Evolutionary conservation across 2,113 vertebrate genomes (phyloP).

Genomic region (Phalacrocorax brasilianus): DNA sequence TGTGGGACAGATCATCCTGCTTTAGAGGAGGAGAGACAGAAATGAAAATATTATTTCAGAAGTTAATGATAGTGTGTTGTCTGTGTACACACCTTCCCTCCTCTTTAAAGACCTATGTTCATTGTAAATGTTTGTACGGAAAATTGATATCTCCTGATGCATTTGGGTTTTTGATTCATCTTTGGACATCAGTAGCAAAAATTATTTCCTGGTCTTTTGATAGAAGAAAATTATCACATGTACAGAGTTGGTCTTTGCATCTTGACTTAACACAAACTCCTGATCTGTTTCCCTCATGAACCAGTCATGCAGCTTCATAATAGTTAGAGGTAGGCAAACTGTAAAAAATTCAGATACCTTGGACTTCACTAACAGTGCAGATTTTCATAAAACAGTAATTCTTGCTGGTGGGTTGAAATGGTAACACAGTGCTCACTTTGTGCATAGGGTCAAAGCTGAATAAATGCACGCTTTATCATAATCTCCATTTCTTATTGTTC

Average conservation of each 20-base stretch:
- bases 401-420: not conserved
- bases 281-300: not conserved
- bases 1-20: not conserved
- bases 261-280: not conserved
- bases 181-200: not conserved
- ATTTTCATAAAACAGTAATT: constrained; percentile 24
- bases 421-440: not conserved
- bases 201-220: not conserved
- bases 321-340: not conserved
- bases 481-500: not conserved
- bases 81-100: not conserved
- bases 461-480: not conserved
- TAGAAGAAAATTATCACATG: not conserved
- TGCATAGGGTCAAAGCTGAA: not conserved
- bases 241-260: not conserved
- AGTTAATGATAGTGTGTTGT: not conserved
- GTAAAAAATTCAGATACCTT: not conserved
- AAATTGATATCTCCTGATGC: not conserved
- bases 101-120: not conserved
- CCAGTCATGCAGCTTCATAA: not conserved
- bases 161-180: not conserved
- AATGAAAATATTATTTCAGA: not conserved
- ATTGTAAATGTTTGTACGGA: not conserved
- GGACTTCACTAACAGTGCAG: not conserved
- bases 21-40: not conserved